Evolutionary conservation across 1,140 invertebrate species (phyloP), one percentile per base, ranked within the genome.

Genomic region (Olivierus martensii): DNA sequence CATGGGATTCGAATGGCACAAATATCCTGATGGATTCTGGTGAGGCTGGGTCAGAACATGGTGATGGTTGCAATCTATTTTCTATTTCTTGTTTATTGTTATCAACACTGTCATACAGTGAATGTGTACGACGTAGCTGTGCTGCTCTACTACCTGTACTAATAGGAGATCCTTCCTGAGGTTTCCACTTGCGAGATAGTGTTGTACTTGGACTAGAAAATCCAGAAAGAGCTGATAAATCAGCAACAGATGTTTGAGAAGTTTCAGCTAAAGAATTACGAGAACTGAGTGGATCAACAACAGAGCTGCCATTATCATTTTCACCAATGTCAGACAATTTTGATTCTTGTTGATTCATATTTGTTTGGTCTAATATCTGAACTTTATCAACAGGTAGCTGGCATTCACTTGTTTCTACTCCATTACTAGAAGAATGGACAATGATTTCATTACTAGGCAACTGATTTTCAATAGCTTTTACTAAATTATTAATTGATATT

Each of bases 191-290:
- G n/a, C 56, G 59, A 38, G 59, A 59, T 39, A 61, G 39, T 21
- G 60, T 61, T 19, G 53, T 52, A 38, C 49, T 60, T 11, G 57
- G 57, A 17, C 57, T 58, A 22, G 52, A 54, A 51, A 58, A 58
- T 6, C 52, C 57, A 19, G 82, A 85, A 67, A 85, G 82, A 43
- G 84, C 81, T 53, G 82, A 84, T 18, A 86, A 68, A 66, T 86
- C 82, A 2, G 83, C 82, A 3, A 83, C 85, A 11, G 84, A 87
- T 1, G 83, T 87, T 17, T 84, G 80, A 49, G 82, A 84, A 3
- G 84, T 88, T 59, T 84, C 83, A 12, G 83, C 82, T 36, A 88
- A 71, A 22, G 83, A 87, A 18, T 81, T 76, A 50, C 82, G 70
- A 5, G 83, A 86, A 52, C 64, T 63, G 39, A 71, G 69, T 6